A percentile compares a stretch with the other conserved stretches of the same genome.
phyloP scores from a whole-genome alignment of 2,888 invertebrate genomes.

The Callyntrura guangdongensis region DNA sequence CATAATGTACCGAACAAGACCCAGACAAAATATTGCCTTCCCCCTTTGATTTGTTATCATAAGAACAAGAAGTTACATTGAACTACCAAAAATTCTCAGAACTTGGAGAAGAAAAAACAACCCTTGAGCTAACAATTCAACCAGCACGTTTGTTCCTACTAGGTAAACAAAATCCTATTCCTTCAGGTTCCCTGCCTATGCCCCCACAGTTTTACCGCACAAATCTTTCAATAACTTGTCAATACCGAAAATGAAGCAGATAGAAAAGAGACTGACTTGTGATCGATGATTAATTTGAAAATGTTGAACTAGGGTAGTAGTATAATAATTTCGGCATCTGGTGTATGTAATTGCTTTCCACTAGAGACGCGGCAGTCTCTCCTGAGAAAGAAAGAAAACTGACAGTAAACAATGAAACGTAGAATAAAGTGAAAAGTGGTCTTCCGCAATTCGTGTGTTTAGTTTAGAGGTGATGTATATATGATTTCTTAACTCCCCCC shows the following conservation, averaged over 20 bases:
- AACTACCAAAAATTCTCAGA: no score
- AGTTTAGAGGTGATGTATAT: no score
- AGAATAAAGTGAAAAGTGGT: not conserved
- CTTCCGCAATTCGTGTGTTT: no score
- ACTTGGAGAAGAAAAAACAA: no score
- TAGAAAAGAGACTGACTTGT: not conserved
- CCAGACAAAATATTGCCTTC: no score
- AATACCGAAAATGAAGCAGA: slow-evolving; percentile 32
- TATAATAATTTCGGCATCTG: slow-evolving; percentile 55
- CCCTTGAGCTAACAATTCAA: no score
- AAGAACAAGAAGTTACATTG: no score
- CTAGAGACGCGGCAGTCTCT: not conserved
- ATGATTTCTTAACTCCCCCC: no score
- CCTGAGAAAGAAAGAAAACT: not conserved
- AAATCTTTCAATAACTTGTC: slow-evolving; percentile 75
- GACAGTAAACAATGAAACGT: not conserved
- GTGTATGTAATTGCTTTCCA: slow-evolving; percentile 18
- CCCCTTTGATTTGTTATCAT: no score
- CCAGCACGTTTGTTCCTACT: not conserved
- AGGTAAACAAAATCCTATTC: slow-evolving; percentile 41
- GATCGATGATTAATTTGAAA: slow-evolving; percentile 63
- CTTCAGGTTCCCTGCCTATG: not conserved
- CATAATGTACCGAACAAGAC: no score
- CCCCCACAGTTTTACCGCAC: slow-evolving; percentile 69
- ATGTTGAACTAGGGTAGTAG: not conserved